Evolutionary conservation across 2,113 vertebrate genomes (phyloP).

Genomic region (Anthoscopus minutus): DNA sequence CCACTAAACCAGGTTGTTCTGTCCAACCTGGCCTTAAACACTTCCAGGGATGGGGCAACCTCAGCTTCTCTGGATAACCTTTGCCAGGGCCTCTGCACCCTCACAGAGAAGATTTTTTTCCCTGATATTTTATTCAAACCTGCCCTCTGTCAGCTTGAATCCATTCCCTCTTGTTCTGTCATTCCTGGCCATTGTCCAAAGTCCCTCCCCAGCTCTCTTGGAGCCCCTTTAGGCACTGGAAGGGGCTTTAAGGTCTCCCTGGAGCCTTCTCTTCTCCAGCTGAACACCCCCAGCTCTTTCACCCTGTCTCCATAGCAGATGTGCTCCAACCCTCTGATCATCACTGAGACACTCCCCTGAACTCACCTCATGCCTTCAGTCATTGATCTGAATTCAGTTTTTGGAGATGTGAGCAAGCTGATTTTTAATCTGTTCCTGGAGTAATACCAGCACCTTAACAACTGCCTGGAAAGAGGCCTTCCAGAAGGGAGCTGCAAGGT

Average conservation of each 20-base stretch:
- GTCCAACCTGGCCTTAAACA: neutral
- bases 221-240: neutral
- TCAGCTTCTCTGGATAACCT: neutral
- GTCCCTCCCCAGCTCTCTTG: neutral
- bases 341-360: neutral
- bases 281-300: neutral
- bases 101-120: neutral
- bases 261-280: neutral
- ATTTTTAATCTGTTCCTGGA: neutral
- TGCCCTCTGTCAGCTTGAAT: neutral
- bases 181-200: neutral
- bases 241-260: neutral
- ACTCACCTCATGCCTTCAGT: neutral
- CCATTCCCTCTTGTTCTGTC: neutral
- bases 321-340: neutral
- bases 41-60: neutral
- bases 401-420: neutral
- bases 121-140: neutral
- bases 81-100: neutral
- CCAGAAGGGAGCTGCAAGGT: neutral
- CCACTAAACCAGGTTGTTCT: neutral
- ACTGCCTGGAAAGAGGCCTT: neutral
- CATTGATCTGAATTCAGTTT: neutral
- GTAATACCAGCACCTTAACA: neutral
- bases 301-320: neutral